Conservation (phyloP, 2,888 invertebrate species). For the Imbricaverruca yamaguchii region DNA sequence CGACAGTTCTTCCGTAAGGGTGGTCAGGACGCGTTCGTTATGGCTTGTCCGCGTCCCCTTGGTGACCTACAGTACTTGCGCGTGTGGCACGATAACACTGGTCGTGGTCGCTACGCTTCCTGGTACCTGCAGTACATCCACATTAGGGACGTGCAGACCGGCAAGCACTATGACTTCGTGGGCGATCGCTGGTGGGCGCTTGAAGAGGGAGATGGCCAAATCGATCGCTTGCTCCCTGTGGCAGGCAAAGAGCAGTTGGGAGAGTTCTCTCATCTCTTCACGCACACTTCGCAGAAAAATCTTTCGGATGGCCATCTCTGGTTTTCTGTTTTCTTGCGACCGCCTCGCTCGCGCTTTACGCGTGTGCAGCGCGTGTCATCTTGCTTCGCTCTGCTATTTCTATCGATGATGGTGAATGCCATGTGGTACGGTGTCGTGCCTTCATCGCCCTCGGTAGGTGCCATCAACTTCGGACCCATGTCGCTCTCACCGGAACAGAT, state of each 20-base stretch:
- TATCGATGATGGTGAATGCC: slow-evolving; percentile 48
- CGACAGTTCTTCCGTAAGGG: slow-evolving; percentile 38
- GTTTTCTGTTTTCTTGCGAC: slow-evolving; percentile 48
- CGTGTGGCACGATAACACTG: slow-evolving; percentile 49
- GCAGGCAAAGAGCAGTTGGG: slow-evolving; percentile 44
- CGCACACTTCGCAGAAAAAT: slow-evolving; percentile 38
- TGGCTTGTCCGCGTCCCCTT: slow-evolving; percentile 42
- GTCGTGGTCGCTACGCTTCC: slow-evolving; percentile 42
- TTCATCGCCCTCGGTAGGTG: slow-evolving; percentile 36
- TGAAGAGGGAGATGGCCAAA: slow-evolving; percentile 47
- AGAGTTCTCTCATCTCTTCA: slow-evolving; percentile 45
- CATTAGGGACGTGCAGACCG: slow-evolving; percentile 45
- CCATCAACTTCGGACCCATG: slow-evolving; percentile 45
- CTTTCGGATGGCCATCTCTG: slow-evolving; percentile 48
- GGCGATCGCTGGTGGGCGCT: slow-evolving; percentile 46
- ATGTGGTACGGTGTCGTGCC: slow-evolving; percentile 45
- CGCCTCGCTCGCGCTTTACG: slow-evolving; percentile 46
- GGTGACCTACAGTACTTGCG: slow-evolving; percentile 44
- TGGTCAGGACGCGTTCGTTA: slow-evolving; percentile 39
- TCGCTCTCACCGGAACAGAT: slow-evolving; percentile 45
- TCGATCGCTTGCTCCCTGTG: slow-evolving; percentile 46
- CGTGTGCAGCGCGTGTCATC: slow-evolving; percentile 45
- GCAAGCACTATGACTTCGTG: slow-evolving; percentile 42
- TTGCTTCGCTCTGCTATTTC: slow-evolving; percentile 45
- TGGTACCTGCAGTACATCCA: slow-evolving; percentile 46